Conservation (phyloP, 1,140 invertebrate species). For the Monomorium pharaonis region DNA sequence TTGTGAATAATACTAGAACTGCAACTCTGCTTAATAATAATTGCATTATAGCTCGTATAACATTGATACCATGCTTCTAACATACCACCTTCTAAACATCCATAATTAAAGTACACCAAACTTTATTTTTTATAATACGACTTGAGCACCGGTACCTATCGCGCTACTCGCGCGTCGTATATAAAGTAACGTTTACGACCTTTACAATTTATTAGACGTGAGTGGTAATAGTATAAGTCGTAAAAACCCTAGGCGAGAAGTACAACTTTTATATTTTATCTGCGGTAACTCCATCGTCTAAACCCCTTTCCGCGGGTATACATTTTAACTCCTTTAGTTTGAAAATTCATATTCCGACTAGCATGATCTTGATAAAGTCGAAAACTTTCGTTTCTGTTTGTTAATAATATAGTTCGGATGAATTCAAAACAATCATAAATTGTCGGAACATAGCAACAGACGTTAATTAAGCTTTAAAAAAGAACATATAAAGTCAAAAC, state of each 20-base stretch:
- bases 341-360: background rate
- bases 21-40: background rate
- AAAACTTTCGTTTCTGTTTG: background rate
- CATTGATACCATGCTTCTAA: background rate
- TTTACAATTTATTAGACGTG: slow-evolving; percentile 35
- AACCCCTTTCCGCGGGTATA: background rate
- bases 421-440: background rate
- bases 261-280: slow-evolving; percentile 39
- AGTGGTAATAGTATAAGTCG: slow-evolving; percentile 6
- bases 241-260: slow-evolving; percentile 4
- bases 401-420: background rate
- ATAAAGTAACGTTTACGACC: slow-evolving; percentile 22
- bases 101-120: slow-evolving; percentile 9
- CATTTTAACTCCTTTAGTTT: background rate
- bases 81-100: background rate
- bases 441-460: background rate
- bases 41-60: background rate
- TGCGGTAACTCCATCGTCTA: background rate
- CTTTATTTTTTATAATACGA: slow-evolving; percentile 21
- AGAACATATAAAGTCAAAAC: background rate
- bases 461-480: background rate
- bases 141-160: background rate
- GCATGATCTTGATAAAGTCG: background rate
- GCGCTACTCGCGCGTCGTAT: background rate
- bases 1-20: background rate